Percentiles rank a stretch among this genome's conserved stretches.
These are phyloP conservation scores for Nothocercus julius DNA, from an alignment of 2,113 vertebrate genomes.

Conservation along the genomic window DNA sequence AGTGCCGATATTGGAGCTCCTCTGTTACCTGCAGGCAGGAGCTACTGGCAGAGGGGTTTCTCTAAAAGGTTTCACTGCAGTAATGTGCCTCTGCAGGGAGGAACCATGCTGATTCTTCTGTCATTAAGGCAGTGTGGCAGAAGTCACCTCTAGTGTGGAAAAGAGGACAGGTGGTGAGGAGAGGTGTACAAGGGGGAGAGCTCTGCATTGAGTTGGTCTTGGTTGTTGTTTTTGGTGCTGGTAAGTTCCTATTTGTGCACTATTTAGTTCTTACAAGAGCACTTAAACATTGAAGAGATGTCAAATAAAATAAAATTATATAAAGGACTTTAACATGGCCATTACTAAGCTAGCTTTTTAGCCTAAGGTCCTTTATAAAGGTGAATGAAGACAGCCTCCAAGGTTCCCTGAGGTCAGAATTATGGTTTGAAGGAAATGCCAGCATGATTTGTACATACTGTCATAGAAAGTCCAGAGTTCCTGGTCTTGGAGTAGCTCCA, in stretches of 20 bases:
- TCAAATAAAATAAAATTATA: neutral
- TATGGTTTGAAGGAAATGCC: neutral
- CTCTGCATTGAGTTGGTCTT: neutral
- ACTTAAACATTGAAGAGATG: neutral
- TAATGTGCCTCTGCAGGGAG: fast-evolving
- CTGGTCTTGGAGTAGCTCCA: neutral
- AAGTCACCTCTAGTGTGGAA: neutral
- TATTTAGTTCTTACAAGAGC: neutral
- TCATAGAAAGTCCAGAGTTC: neutral
- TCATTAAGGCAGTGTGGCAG: neutral
- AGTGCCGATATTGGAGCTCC: fast-evolving
- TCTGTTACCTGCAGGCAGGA: neutral
- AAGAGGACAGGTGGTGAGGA: neutral
- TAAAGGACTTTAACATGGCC: neutral
- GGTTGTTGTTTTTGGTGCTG: neutral
- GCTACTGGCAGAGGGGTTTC: too few relatives aligned
- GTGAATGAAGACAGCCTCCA: neutral
- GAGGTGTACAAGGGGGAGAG: fast-evolving
- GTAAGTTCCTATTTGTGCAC: neutral
- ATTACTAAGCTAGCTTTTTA: neutral
- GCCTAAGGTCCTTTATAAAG: fast-evolving
- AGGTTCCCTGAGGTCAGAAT: neutral
- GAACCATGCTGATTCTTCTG: neutral
- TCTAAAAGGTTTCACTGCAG: neutral
- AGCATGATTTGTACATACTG: neutral